Evolutionary conservation across 2,113 vertebrate genomes (phyloP), one percentile per base, ranked within the genome.

Genomic region (Serinus canaria): DNA sequence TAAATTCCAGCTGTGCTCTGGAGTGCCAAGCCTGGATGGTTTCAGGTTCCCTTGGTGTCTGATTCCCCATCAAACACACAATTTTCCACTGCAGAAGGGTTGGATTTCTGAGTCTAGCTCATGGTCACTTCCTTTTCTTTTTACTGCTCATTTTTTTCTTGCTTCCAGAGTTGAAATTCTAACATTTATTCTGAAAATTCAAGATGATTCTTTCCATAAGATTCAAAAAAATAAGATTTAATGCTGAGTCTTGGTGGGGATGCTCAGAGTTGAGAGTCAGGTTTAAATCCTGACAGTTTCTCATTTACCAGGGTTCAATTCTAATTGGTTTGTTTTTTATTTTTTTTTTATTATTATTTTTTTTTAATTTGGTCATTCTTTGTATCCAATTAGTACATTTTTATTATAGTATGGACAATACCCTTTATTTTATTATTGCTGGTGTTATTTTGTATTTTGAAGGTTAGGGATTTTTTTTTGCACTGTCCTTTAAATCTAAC

Each of bases 351-450:
- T n/a, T n/a, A n/a, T n/a, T n/a, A n/a, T 13, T 3, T 21, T 31
- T 23, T 62, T 41, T 24, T 1, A 8, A 28, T 0, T 0, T 44
- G 0, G 1, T 11, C 4, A 1, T 8, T 15, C 2, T 79, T 63
- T 37, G 5, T 21, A 17, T 7, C 73, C 67, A 39, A n/a, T 41
- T 55, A 62, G 4, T 18, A 2, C 0, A 7, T 25, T 39, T 59
- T 87, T 66, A n/a, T 70, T 55, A 15, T 8, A 3, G 1, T 11
- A 47, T 19, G 3, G 88, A 53, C 46, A 43, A 5, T 1, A 39
- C 27, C 5, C 0, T 59, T 86, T 60, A 9, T 69, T 47, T 59
- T 39, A 8, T 49, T 72, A 13, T 35, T 76, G 3, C 1, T n/a
- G 7, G 1, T 46, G 1, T 18, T 39, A 17, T 16, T 64, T 82